Evolutionary conservation across 1,140 invertebrate genomes (phyloP), one percentile per base, ranked within the genome.

Genomic region (Neotoxoptera formosana): DNA sequence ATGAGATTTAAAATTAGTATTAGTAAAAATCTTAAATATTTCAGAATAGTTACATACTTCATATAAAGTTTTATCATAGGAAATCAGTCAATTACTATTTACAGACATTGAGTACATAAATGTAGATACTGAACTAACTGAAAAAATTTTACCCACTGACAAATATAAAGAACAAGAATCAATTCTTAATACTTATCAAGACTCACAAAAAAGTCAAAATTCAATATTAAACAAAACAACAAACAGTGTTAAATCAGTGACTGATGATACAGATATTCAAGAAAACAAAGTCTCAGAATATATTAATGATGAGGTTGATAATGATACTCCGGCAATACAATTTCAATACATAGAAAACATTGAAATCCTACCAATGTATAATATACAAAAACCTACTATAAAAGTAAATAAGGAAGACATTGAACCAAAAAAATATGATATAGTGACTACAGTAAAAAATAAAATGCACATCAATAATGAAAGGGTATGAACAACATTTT

Each of bases 371-470:
- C 36, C 36, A 25, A 67, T 30, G 36, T 67, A n/a, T 45, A 56
- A 41, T 41, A 53, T 56, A 53, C n/a, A 51, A 30, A 56, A 93
- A 93, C 34, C 81, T 93, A 86, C 23, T 45, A 53, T 93, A 53
- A 86, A 56, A 86, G 9, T 93, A 9, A 41, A 53, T 17, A 53
- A 41, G 45, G 25, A 86, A 41, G 36, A 84, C 9, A 45, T 30
- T 25, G 41, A 93, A 53, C 14, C 34, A 53, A 45, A 3, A 25
- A 86, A 93, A 51, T 93, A 93, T 84, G 48, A 93, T 86, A 51
- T 93, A 84, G 30, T 93, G 30, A 86, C 91, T 30, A 93, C 91
- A 93, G 45, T 93, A n/a, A 86, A 86, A 86, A 86, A 93, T 86
- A 93, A 93, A 86, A 23, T 36, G 1, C 21, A 86, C 8, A 93